Percentiles rank a stretch among this genome's conserved stretches.
Evolutionary conservation across 2,113 vertebrate species (phyloP).

Genomic region (Puffinus mauretanicus): DNA sequence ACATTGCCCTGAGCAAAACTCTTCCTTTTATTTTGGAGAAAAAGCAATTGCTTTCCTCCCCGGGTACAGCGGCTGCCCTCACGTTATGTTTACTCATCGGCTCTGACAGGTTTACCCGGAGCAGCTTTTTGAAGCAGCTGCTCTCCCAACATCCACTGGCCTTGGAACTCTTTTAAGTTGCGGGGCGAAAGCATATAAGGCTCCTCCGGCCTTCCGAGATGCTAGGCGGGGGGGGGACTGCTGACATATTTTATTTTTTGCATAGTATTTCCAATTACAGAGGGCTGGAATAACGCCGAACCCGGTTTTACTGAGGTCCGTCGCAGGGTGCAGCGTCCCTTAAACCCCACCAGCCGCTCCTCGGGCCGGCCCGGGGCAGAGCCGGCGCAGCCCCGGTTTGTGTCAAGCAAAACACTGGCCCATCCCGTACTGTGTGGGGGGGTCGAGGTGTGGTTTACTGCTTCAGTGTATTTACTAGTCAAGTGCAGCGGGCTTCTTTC

Average conservation of each 20-base stretch:
- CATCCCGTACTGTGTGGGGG: fast-evolving
- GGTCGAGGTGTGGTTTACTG: not conserved
- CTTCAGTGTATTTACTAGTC: not conserved
- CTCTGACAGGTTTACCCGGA: slow-evolving; percentile 59
- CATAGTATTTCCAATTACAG: not conserved
- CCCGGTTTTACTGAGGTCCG: fast-evolving
- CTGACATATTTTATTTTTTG: slow-evolving; percentile 34
- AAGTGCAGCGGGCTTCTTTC: not conserved
- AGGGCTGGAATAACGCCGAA: not conserved
- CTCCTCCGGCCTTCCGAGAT: not conserved
- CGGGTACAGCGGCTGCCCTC: slow-evolving; percentile 29
- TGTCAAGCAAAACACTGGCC: too few species aligned
- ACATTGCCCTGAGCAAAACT: slow-evolving; percentile 69
- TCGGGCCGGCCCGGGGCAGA: fast-evolving
- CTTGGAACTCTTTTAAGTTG: slow-evolving; percentile 10
- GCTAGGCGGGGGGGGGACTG: not conserved
- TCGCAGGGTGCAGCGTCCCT: fast-evolving
- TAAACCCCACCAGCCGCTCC: fast-evolving
- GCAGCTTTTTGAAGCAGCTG: slow-evolving; percentile 48
- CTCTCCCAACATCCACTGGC: not conserved
- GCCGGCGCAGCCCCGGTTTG: too few species aligned
- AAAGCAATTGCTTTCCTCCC: slow-evolving; percentile 51
- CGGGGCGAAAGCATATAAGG: not conserved
- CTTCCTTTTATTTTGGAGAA: slow-evolving; percentile 64
- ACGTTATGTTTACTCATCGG: slow-evolving; percentile 49